Evolutionary conservation across 2,113 vertebrate species (phyloP).

Genomic region (Bufo gargarizans): DNA sequence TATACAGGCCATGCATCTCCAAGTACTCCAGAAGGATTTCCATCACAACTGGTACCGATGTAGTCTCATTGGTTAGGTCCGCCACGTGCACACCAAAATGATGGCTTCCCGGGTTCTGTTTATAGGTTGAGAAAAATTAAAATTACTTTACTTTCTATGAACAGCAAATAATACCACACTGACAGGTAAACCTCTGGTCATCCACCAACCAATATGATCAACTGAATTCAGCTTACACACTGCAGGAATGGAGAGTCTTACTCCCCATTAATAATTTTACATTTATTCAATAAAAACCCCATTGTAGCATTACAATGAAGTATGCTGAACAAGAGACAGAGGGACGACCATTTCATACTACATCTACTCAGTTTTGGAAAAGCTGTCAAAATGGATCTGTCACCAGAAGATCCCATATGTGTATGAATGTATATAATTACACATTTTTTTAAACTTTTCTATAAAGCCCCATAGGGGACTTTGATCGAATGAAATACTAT

Average conservation of each 20-base stretch:
- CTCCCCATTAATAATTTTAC: no score
- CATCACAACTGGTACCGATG: constrained; percentile 87
- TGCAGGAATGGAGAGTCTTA: background rate
- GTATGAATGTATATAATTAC: no score
- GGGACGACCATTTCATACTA: no score
- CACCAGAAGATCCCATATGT: no score
- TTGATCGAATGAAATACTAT: no score
- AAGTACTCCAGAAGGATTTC: constrained; percentile 93
- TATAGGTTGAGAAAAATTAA: background rate
- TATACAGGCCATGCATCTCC: constrained; percentile 96
- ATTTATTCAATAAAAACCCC: no score
- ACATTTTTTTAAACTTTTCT: no score
- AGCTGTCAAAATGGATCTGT: no score
- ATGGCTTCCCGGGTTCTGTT: constrained; percentile 69
- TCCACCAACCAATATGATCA: background rate
- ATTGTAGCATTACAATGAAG: no score
- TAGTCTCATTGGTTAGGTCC: constrained; percentile 81
- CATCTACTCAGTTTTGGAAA: no score
- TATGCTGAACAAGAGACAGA: no score
- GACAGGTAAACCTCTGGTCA: background rate
- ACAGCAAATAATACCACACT: background rate
- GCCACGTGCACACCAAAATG: constrained; percentile 88
- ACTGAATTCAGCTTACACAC: background rate
- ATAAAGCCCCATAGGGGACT: no score
- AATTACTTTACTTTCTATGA: background rate